phyloP scores from a whole-genome alignment of 2,888 invertebrate species.

The Gymnoscelis rufifasciata region DNA sequence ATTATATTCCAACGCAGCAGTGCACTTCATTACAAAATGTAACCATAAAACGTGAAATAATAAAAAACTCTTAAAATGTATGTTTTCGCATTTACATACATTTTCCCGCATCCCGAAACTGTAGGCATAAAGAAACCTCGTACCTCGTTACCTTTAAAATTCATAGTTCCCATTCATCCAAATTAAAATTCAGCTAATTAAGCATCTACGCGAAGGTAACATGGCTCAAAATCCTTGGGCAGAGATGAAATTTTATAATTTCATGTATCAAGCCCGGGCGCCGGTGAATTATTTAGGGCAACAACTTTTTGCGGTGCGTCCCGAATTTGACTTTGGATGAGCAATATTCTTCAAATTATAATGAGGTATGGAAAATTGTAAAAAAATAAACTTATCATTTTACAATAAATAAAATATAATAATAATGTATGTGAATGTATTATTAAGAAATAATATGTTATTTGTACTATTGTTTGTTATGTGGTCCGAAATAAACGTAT shows the following conservation, averaged over 20 bases:
- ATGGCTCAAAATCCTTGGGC: background rate
- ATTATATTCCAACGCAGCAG: no score
- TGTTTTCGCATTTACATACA: no score
- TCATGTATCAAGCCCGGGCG: slow-evolving; percentile 24
- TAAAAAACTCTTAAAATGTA: no score
- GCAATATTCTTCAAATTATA: slow-evolving; percentile 35
- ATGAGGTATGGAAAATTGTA: slow-evolving; percentile 25
- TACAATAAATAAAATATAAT: no score
- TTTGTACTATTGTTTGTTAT: no score
- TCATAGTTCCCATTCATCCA: background rate
- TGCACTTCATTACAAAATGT: no score
- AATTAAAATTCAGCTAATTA: no score
- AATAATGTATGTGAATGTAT: no score
- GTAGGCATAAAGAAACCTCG: background rate
- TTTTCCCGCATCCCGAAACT: background rate
- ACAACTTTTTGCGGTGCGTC: slow-evolving; percentile 31
- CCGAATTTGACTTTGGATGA: slow-evolving; percentile 33
- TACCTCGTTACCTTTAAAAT: background rate
- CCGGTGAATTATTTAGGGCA: slow-evolving; percentile 36
- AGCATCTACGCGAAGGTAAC: background rate
- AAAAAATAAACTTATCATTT: background rate
- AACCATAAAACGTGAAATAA: no score
- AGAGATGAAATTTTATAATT: background rate
- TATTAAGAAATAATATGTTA: no score
- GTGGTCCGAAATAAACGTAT: no score